Conservation (phyloP, 2,888 invertebrate species). For the Nymphalis urticae region DNA sequence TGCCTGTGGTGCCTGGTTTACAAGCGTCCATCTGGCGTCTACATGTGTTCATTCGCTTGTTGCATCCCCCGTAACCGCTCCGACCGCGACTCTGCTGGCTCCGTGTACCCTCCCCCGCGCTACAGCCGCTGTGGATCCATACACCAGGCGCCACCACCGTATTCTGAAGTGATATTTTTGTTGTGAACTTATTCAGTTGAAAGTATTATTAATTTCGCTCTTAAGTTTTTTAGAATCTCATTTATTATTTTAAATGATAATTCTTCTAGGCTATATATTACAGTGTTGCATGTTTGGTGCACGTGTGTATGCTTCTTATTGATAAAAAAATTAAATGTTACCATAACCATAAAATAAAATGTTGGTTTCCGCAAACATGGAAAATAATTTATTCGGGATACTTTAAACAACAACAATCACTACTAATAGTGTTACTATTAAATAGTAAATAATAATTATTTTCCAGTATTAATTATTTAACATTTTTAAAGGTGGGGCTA, state of each 20-base stretch:
- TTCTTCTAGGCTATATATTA: constrained; percentile 5
- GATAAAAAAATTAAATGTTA: neutral
- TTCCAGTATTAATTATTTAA: too few relatives aligned
- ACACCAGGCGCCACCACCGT: constrained; percentile 91
- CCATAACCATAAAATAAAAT: too few relatives aligned
- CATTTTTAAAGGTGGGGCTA: too few relatives aligned
- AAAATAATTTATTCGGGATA: too few relatives aligned
- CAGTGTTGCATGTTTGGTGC: neutral
- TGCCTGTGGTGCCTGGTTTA: constrained; percentile 84
- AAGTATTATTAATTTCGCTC: constrained; percentile 9
- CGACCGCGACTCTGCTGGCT: constrained; percentile 89
- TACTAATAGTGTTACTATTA: too few relatives aligned
- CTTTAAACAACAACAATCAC: too few relatives aligned
- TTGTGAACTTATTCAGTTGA: constrained; percentile 39
- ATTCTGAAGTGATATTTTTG: constrained; percentile 85
- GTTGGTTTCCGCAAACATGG: too few relatives aligned
- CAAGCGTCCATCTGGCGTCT: constrained; percentile 56
- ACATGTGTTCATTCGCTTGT: constrained; percentile 65
- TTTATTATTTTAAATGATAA: constrained; percentile 40
- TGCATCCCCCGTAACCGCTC: constrained; percentile 78
- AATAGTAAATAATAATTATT: too few relatives aligned
- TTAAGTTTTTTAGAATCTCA: neutral
- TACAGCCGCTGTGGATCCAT: constrained; percentile 92
- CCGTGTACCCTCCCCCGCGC: constrained; percentile 91
- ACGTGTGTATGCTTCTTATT: constrained; percentile 4